Percentiles rank a stretch among this genome's conserved stretches.
Evolutionary conservation across 2,888 invertebrate genomes (phyloP).

Genomic region (Macrostomum cliftonense): DNA sequence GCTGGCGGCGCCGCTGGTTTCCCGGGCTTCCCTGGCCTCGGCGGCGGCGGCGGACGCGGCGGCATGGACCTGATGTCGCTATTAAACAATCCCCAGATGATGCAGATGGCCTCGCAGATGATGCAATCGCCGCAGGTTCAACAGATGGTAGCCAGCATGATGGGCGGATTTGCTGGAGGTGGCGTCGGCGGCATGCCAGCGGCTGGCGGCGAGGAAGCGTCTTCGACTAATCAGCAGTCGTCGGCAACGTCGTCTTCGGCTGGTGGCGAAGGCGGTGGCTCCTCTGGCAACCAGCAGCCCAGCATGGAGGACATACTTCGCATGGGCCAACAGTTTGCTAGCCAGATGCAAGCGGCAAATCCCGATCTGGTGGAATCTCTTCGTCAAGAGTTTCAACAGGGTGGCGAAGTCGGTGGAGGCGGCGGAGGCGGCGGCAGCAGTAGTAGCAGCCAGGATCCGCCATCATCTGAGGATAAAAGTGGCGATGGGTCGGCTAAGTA

Average conservation of each 20-base stretch:
- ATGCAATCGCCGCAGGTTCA: conserved; percentile 65
- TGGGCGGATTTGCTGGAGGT: conserved; percentile 41
- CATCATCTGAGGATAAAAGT: too few relatives aligned
- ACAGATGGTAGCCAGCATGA: conserved; percentile 48
- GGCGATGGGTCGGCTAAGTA: too few relatives aligned
- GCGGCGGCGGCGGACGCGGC: conserved; percentile 14
- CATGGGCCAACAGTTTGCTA: conserved; percentile 6
- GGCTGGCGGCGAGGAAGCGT: background rate
- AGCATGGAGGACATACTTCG: background rate
- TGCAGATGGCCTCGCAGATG: conserved; percentile 64
- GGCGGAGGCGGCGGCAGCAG: too few relatives aligned
- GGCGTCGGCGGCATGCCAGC: background rate
- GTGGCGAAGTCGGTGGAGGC: background rate
- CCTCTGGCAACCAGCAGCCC: too few relatives aligned
- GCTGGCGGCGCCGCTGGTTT: background rate
- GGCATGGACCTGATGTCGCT: conserved; percentile 42
- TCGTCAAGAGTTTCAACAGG: background rate
- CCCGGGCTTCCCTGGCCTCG: background rate
- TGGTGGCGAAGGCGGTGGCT: too few relatives aligned
- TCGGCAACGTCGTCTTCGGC: conserved; percentile 21
- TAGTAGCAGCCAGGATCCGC: too few relatives aligned
- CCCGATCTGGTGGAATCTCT: conserved; percentile 5
- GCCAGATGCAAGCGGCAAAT: conserved; percentile 5
- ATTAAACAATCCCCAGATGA: conserved; percentile 59
- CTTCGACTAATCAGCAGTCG: too few relatives aligned